Evolutionary conservation across 2,888 invertebrate species (phyloP), one percentile per base, ranked within the genome.

Genomic region (Liopterus haemorrhoidalis): DNA sequence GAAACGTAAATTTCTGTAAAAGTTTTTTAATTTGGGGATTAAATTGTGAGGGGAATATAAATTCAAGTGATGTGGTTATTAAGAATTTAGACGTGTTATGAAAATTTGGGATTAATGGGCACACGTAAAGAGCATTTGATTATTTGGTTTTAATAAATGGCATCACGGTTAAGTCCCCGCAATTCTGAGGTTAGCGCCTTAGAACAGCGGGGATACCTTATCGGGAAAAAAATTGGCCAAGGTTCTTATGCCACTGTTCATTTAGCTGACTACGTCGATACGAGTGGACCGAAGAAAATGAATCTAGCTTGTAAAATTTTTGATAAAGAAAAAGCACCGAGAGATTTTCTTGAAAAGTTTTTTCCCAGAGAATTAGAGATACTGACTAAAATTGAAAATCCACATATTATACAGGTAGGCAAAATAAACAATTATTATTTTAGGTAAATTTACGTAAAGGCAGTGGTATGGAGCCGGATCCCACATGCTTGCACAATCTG

Each of bases 301-400:
- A 79, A 81, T 59, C 73, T 90, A 46, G 90, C 89, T 16, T 90
- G 89, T 68, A 94, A 94, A 69, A 87, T 94, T 61, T 91, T 93
- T 60, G 89, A 92, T 64, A 88, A 89, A 62, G 82, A 82, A 56
- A 87, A 87, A 68, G 90, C 91, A 32, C 91, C 91, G 5, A 73
- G 77, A 48, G 92, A 94, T 71, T 94, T 92, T 71, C 76, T 91
- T 57, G 83, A 85, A 55, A 91, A 90, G 70, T 95, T 95, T 70
- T 87, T 94, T 60, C 93, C 94, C 19, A 79, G 94, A 48, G 94
- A 95, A 72, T 74, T 94, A 55, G 87, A 92, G 57, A 90, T 94
- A 55, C 70, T 93, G 48, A 88, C 85, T 18, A 83, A 85, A 67
- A 83, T 95, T 53, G 85, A 90, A 65, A 92, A 94, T 69, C 86